Base-by-base conservation (phyloP, 2,113 vertebrate genomes). In the Sialia sialis region DNA sequence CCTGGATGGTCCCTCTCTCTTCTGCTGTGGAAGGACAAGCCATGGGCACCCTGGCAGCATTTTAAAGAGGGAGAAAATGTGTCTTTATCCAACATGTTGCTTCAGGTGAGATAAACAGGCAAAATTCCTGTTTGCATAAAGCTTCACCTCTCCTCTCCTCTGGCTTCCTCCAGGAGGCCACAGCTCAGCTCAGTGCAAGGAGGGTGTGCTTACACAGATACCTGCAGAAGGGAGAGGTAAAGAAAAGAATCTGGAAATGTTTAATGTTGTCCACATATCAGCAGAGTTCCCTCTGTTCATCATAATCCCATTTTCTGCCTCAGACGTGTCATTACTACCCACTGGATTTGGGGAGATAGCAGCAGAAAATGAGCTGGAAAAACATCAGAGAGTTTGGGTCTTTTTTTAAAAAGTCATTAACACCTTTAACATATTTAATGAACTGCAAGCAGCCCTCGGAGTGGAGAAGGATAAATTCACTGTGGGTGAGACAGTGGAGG, bases 331-430 rank as follows among this genome's bases (percentile, higher is more conserved):
- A 85, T 96, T 72, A 94, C 96, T 91, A 84, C 89, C 93, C 90
- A 93, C 88, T 4, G 46, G 90, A 93, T 91, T 69, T 73, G 93
- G 75, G 95, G 91, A 77, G 79, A 86, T 88, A 90, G 89, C 73
- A 68, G 82, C 52, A 87, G 89, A 95, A 97, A 93, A 96, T 79
- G 95, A 95, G 85, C 92, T 95, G 88, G 82, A 90, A 94, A 97
- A 96, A 84, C 87, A 66, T 84, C 91, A 87, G 90, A 89, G 79
- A 79, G 48, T 95, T 95, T 92, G 92, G 75, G 46, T 62, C 89
- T 93, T 94, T 94, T 90, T 94, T 81, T 16, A 49, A 84, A 69
- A 92, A 90, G 88, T 89, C 85, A 90, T 93, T 82, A 89, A 92
- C 78, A 85, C 91, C 93, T 94, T 94, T 86, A 87, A 94, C 94